phyloP scores from a whole-genome alignment of 2,797 vertebrate species.

The Sandelia bainsii region DNA sequence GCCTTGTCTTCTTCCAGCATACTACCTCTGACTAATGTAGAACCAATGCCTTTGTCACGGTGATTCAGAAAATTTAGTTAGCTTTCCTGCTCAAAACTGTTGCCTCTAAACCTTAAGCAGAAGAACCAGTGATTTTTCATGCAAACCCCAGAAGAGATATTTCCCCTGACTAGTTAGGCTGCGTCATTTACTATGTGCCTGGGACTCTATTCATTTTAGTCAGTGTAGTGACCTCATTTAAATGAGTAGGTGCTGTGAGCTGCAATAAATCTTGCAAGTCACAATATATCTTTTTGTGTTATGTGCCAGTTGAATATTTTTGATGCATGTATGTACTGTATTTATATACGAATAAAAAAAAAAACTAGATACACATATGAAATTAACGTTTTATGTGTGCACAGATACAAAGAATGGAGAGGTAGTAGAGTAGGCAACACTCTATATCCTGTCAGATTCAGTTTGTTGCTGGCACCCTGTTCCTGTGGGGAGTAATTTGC shows the following conservation, averaged over 20 bases:
- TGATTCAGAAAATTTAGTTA: slow-evolving; percentile 50
- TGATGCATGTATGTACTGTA: background rate
- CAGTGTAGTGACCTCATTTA: slow-evolving; percentile 59
- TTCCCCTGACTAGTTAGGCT: slow-evolving; percentile 7
- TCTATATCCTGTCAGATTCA: slow-evolving; percentile 53
- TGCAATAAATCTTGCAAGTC: slow-evolving; percentile 39
- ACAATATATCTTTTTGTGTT: slow-evolving; percentile 30
- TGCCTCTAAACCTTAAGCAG: slow-evolving; percentile 29
- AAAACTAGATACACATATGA: slow-evolving; percentile 16
- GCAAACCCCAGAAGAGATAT: slow-evolving; percentile 33
- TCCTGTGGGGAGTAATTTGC: slow-evolving; percentile 78
- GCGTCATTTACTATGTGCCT: slow-evolving; percentile 55
- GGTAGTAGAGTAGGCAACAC: slow-evolving; percentile 26
- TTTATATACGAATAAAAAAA: background rate
- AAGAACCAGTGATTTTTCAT: slow-evolving; percentile 44
- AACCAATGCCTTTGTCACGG: slow-evolving; percentile 60
- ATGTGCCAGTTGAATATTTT: background rate
- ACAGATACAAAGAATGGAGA: slow-evolving; percentile 29
- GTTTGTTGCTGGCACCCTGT: slow-evolving; percentile 51
- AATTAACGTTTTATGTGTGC: slow-evolving; percentile 32
- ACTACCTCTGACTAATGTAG: slow-evolving; percentile 53
- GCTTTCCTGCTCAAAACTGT: slow-evolving; percentile 37
- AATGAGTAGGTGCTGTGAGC: slow-evolving; percentile 33
- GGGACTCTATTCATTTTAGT: slow-evolving; percentile 44
- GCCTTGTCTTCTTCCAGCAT: slow-evolving; percentile 45